These are phyloP conservation scores for Philopotamus ludificatus DNA, from an alignment of 1,140 invertebrate species.

Conservation along the genomic window DNA sequence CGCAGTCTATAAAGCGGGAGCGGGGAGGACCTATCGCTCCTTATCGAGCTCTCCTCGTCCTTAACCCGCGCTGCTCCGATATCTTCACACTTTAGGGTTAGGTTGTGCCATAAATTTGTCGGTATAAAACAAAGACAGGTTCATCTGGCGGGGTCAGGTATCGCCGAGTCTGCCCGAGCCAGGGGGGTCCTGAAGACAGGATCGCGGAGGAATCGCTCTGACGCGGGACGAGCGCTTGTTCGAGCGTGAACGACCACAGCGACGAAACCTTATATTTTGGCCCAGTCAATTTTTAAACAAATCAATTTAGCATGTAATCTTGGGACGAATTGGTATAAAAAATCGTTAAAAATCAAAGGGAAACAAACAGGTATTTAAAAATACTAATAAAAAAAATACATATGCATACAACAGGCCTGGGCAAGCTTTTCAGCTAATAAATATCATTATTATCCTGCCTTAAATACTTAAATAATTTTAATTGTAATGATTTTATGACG, in stretches of 20 bases:
- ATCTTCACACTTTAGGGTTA: slow-evolving; percentile 5
- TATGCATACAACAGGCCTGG: too few species aligned
- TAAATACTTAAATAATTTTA: too few species aligned
- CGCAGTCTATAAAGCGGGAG: slow-evolving; percentile 10
- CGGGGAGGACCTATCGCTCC: slow-evolving; percentile 22
- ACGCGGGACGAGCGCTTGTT: not conserved
- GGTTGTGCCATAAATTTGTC: too few species aligned
- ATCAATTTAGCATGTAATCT: slow-evolving; percentile 18
- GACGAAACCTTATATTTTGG: not conserved
- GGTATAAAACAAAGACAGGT: not conserved
- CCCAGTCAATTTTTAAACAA: slow-evolving; percentile 6
- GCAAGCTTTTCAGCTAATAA: too few species aligned
- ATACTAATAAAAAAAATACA: too few species aligned
- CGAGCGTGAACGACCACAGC: slow-evolving; percentile 7
- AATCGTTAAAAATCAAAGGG: too few species aligned
- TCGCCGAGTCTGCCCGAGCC: not conserved
- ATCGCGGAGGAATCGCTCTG: not conserved
- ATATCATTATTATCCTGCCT: too few species aligned
- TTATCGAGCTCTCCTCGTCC: slow-evolving; percentile 31
- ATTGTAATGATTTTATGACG: too few species aligned
- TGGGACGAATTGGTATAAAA: too few species aligned
- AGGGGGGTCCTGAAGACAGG: not conserved
- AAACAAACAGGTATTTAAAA: too few species aligned
- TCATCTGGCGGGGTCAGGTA: not conserved
- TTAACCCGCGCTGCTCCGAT: slow-evolving; percentile 23